A percentile compares a stretch with the other conserved stretches of the same genome.
phyloP scores from a whole-genome alignment of 2,113 vertebrate genomes.

The Grammomys surdaster region DNA sequence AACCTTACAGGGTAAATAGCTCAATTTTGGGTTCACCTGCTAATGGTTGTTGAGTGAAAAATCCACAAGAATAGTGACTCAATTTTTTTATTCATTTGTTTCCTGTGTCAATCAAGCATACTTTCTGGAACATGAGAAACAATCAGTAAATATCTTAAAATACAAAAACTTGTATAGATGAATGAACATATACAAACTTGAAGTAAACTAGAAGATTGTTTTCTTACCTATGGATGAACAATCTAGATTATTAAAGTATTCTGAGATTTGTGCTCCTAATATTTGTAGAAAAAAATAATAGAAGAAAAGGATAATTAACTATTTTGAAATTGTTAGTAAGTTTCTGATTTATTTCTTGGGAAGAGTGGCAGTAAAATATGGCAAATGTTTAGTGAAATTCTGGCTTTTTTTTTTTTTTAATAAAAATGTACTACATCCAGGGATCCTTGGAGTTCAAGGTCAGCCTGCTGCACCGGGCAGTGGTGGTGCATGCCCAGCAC shows the following conservation, averaged over 20 bases:
- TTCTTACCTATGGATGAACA: neutral
- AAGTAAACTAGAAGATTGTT: neutral
- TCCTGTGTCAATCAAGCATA: neutral
- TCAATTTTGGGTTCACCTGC: neutral
- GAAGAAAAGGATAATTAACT: neutral
- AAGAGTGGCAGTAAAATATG: neutral
- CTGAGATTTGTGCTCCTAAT: neutral
- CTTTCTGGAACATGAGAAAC: neutral
- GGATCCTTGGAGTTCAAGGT: neutral
- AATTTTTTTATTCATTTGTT: neutral
- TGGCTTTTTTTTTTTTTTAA: neutral
- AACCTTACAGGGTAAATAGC: neutral
- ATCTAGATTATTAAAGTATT: neutral
- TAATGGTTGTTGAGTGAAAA: neutral
- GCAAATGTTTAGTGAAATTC: neutral
- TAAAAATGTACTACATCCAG: neutral
- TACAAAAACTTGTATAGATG: neutral
- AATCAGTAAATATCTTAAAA: neutral
- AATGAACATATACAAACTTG: neutral
- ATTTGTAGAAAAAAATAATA: slow-evolving; percentile 8
- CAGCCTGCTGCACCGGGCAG: neutral
- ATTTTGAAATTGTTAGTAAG: slow-evolving; percentile 4
- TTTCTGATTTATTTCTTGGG: neutral
- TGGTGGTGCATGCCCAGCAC: no score
- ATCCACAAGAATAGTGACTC: neutral